Conservation (phyloP, 2,888 invertebrate species). For the Melinaea marsaeus region DNA sequence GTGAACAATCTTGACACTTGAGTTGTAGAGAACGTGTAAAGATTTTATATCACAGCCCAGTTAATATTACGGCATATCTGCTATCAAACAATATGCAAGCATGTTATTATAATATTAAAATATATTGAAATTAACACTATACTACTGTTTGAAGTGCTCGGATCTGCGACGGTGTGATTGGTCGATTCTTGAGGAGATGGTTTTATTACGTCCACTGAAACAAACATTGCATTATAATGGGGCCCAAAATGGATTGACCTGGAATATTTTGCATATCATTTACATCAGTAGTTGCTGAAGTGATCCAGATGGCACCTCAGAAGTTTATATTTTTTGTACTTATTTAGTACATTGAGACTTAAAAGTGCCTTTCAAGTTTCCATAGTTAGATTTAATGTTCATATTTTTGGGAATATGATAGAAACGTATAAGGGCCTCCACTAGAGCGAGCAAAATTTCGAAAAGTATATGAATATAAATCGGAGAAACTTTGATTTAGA, state of each 20-base stretch:
- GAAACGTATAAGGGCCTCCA: no score
- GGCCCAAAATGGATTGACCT: no score
- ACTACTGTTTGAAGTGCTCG: slow-evolving; percentile 48
- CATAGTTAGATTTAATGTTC: no score
- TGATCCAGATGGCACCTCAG: no score
- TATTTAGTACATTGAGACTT: no score
- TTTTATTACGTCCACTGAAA: slow-evolving; percentile 67
- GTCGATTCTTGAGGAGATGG: slow-evolving; percentile 57
- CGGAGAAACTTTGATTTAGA: not conserved
- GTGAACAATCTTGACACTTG: slow-evolving; percentile 28
- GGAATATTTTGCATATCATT: no score
- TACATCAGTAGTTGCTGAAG: no score
- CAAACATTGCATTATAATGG: not conserved
- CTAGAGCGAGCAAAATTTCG: no score
- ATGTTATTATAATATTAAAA: slow-evolving; percentile 42
- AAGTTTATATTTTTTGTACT: no score
- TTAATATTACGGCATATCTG: slow-evolving; percentile 43
- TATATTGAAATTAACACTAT: slow-evolving; percentile 33
- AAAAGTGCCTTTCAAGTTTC: no score
- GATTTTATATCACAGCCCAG: slow-evolving; percentile 71
- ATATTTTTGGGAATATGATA: no score
- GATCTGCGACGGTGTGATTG: slow-evolving; percentile 54
- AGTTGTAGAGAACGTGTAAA: slow-evolving; percentile 29
- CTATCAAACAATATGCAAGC: slow-evolving; percentile 54
- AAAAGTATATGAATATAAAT: no score